phyloP scores from a whole-genome alignment of 2,888 invertebrate species.

The Meghimatium bilineatum region DNA sequence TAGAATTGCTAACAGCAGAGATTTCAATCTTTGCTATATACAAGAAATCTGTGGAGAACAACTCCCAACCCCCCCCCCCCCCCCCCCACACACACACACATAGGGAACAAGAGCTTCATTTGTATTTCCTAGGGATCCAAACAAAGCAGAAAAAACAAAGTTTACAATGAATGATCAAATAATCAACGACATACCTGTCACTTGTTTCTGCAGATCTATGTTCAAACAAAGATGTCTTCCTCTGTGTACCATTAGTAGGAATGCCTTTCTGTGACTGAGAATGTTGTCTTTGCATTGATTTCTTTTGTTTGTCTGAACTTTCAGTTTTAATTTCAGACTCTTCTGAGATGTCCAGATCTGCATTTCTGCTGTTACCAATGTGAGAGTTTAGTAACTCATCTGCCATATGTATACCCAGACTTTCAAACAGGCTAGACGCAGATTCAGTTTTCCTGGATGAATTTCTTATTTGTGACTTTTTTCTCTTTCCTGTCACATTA shows the following conservation, averaged over 20 bases:
- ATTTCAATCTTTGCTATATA: too few relatives aligned
- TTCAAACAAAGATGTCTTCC: not conserved
- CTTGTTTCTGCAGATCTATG: constrained; percentile 6
- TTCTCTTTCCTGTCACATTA: not conserved
- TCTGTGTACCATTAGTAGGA: constrained; percentile 59
- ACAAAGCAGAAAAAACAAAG: too few relatives aligned
- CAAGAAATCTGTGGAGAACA: too few relatives aligned
- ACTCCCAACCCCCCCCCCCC: too few relatives aligned
- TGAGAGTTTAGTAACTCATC: constrained; percentile 67
- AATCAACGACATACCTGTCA: constrained; percentile 23
- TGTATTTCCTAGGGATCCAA: too few relatives aligned
- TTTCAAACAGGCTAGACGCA: constrained; percentile 58
- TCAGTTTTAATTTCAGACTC: constrained; percentile 65
- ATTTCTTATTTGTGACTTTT: not conserved
- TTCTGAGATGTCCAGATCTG: constrained; percentile 55
- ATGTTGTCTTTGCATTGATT: constrained; percentile 58
- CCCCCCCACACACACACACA: too few relatives aligned
- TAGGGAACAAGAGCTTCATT: too few relatives aligned
- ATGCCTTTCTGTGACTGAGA: constrained; percentile 40
- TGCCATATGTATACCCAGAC: constrained; percentile 70
- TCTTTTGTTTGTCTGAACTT: constrained; percentile 55
- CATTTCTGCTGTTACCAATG: constrained; percentile 55
- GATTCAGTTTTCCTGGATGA: constrained; percentile 20
- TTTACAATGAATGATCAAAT: too few relatives aligned
- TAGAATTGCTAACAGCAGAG: too few relatives aligned